Evolutionary conservation across 2,797 vertebrate species (phyloP), one percentile per base, ranked within the genome.

Genomic region (Cyprinella venusta): DNA sequence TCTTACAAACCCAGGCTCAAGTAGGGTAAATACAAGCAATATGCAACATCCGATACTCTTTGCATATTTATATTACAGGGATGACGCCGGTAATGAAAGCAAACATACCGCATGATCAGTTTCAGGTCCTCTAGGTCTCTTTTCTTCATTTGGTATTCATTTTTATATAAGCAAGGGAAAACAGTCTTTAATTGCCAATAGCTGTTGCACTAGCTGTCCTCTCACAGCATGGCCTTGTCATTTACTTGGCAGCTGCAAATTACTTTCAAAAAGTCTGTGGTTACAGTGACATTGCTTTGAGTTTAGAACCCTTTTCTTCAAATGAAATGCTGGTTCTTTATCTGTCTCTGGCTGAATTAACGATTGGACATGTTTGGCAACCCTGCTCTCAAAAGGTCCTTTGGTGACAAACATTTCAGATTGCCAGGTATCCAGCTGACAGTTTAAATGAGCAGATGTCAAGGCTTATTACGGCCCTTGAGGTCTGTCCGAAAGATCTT

Each of bases 381-480:
- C 74, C 79, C 65, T 67, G 50, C 81, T 78, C 84, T 85, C 21
- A n/a, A 24, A 83, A 21, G 65, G 45, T 83, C 50, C 45, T 84
- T 85, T 80, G 79, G 84, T 63, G 85, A 91, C 90, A 87, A 91
- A 88, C 85, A 88, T 89, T 82, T 83, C 64, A 84, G 82, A 88
- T 85, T 79, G 84, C 61, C 74, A 50, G 84, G 76, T 84, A 79
- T 81, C 59, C 67, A 84, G 78, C 83, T 70, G 87, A 88, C 87
- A 77, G 70, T 79, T 85, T 87, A 93, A 93, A 92, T 92, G 88
- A 89, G 88, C 24, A 84, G 88, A 89, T 92, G 91, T 87, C 88
- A 86, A 40, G 65, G 84, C 86, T 91, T 91, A 92, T 93, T 93
- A 84, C 74, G 77, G 86, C 84, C 82, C 80, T 79, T 80, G 79